These are phyloP conservation scores for Octopus sinensis DNA, from an alignment of 1,140 invertebrate species.

Conservation along the genomic window DNA sequence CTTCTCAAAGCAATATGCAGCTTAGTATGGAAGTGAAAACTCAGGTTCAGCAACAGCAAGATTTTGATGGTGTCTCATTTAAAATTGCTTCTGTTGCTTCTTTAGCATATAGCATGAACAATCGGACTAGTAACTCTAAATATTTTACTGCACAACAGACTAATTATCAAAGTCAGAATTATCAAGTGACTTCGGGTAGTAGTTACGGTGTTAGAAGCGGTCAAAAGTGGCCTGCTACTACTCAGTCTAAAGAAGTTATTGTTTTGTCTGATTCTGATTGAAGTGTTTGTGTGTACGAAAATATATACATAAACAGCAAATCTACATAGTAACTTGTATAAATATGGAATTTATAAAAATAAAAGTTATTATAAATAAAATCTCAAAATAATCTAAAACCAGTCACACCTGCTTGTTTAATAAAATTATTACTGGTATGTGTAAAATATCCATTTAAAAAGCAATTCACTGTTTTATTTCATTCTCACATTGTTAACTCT, in stretches of 20 bases:
- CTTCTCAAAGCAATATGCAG: not conserved
- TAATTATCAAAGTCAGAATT: not conserved
- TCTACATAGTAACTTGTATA: too few relatives aligned
- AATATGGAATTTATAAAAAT: too few relatives aligned
- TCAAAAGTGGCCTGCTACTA: not conserved
- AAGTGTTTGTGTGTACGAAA: not conserved
- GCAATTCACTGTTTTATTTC: too few relatives aligned
- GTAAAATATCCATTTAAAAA: too few relatives aligned
- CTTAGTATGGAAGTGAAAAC: not conserved
- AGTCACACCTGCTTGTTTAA: too few relatives aligned
- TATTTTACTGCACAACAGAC: not conserved
- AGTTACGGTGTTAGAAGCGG: not conserved
- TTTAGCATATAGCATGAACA: not conserved
- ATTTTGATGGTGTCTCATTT: not conserved
- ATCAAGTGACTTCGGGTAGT: not conserved
- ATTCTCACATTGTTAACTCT: too few relatives aligned
- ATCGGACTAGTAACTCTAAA: not conserved
- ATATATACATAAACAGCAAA: too few relatives aligned
- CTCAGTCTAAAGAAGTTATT: not conserved
- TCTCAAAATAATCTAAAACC: too few relatives aligned
- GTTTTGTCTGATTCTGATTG: not conserved
- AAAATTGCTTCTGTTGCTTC: slow-evolving; percentile 1
- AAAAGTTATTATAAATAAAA: too few relatives aligned
- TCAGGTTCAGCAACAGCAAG: not conserved
- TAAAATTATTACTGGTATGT: too few relatives aligned